Evolutionary conservation across 2,797 vertebrate genomes (phyloP).

Genomic region (Sebastes trivittatus): DNA sequence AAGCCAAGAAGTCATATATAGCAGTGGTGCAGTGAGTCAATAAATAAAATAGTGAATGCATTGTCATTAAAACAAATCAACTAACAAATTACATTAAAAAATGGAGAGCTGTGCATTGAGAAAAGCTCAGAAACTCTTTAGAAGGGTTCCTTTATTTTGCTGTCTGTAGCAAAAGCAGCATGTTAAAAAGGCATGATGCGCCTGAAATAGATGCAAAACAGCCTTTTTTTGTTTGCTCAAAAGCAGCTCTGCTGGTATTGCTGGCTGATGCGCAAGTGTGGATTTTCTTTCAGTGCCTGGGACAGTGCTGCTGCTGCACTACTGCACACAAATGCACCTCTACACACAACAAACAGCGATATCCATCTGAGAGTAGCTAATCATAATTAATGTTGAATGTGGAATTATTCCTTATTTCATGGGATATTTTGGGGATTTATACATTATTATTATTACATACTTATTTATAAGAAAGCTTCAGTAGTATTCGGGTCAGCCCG

Average conservation of each 20-base stretch:
- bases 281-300: background rate
- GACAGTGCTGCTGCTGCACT: no score
- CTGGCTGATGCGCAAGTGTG: background rate
- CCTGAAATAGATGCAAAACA: background rate
- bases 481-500: no score
- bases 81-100: background rate
- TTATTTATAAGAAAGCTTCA: no score
- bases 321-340: no score
- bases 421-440: no score
- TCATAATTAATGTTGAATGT: no score
- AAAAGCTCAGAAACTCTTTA: background rate
- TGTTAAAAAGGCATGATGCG: background rate
- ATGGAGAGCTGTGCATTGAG: background rate
- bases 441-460: no score
- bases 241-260: background rate
- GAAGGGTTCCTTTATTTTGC: background rate
- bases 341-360: no score
- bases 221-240: background rate
- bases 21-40: background rate
- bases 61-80: background rate
- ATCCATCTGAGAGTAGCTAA: no score
- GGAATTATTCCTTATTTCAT: no score
- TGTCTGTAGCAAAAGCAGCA: background rate
- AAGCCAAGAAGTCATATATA: background rate
- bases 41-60: background rate